A percentile compares a stretch with the other conserved stretches of the same genome.
phyloP scores from a whole-genome alignment of 2,888 invertebrate species.

The Harpagoxenus sublaevis region DNA sequence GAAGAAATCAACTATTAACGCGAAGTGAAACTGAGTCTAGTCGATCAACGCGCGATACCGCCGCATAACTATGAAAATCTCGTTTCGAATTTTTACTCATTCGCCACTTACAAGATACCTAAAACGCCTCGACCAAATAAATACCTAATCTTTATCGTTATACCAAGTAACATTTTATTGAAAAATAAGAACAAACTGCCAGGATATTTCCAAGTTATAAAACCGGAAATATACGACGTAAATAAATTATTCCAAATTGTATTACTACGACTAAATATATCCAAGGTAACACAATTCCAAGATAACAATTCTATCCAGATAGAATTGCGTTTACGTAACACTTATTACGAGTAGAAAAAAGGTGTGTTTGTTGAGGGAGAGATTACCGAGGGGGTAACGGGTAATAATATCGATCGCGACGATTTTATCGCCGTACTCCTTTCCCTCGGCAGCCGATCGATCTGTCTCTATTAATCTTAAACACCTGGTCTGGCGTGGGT shows the following conservation, averaged over 20 bases:
- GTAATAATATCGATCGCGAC: slow-evolving; percentile 42
- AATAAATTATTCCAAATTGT: not conserved
- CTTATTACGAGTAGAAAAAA: not conserved
- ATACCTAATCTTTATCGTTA: not conserved
- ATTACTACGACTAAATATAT: not conserved
- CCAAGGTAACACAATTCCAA: not conserved
- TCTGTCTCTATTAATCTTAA: slow-evolving; percentile 73
- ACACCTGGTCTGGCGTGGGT: slow-evolving; percentile 74
- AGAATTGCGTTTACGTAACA: not conserved
- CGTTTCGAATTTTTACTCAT: not conserved
- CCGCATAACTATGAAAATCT: not conserved
- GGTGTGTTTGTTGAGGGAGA: not conserved
- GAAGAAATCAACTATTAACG: slow-evolving; percentile 30
- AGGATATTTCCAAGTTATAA: not conserved
- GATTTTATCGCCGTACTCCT: slow-evolving; percentile 56
- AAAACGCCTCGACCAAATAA: not conserved
- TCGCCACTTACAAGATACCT: not conserved
- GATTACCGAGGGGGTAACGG: not conserved
- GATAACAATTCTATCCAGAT: not conserved
- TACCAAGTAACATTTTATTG: not conserved
- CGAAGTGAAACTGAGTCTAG: not conserved
- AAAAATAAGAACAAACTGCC: not conserved
- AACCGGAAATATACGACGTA: not conserved
- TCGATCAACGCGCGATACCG: not conserved
- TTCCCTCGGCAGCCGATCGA: slow-evolving; percentile 66